Base-by-base conservation (phyloP, 92 coral and sea anemone species). In the Umimayanthus kanabou region DNA sequence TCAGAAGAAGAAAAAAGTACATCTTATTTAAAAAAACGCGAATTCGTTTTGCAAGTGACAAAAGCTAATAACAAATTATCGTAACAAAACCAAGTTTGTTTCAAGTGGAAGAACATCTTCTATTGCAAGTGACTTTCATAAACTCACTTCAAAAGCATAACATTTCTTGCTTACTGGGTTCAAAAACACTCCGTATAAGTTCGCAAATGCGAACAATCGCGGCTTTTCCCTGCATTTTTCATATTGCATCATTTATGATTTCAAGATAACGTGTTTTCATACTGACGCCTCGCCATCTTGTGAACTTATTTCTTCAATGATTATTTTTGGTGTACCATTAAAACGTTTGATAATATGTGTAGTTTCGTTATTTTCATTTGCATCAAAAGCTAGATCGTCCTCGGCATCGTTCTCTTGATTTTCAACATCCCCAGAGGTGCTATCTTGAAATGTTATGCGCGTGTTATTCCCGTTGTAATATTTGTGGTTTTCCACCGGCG, bases 251-350 rank as follows among this genome's bases (percentile, higher is more conserved):
- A 43, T n/a, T 39, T 69, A 16, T 14, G 45, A 15, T 83, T 45
- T 70, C 49, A 70, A 4, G 77, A 67, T 16, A 49, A 28, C 30
- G 45, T 55, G 69, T 33, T 53, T 53, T 80, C 25, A 80, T 28
- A 37, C 8, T 33, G 87, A 70, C 40, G 77, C 91, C 65, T 89
- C 90, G 74, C 88, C 90, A 66, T 89, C 53, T 39, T 80, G 91
- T 50, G 98, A 95, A 28, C 67, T 88, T 28, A 91, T 90, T 70
- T 95, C 96, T 79, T 95, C 94, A 64, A 95, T 92, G 14, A 91
- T 88, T 40, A 95, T 91, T 84, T 92, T 77, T 15, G 98, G 98
- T 2, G 90, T 89, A 15, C 95, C 95, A 47, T 93, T 93, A 29
- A 80, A 47, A 55, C 67, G 77, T 16, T 85, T 79, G 4, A 67